Percentiles rank a stretch among this genome's conserved stretches.
phyloP scores from a whole-genome alignment of 2,113 vertebrate species.

The Thalassoma bifasciatum region DNA sequence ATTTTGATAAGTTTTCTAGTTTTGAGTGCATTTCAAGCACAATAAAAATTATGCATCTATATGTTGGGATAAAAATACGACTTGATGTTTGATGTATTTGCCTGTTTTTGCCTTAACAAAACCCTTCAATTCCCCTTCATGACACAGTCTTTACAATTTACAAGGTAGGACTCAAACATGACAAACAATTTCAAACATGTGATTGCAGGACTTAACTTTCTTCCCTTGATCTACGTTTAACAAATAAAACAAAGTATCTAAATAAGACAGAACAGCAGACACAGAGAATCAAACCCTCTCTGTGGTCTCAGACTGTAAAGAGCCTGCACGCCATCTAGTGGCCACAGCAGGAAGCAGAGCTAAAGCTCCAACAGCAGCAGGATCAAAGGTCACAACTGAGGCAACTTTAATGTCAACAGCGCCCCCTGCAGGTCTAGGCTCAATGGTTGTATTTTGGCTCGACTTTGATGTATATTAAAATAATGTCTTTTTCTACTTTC shows the following conservation, averaged over 20 bases:
- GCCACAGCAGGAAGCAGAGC: constrained; percentile 26
- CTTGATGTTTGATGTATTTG: neutral
- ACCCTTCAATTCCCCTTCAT: too few species aligned
- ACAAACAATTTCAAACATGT: neutral
- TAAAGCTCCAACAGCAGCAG: neutral
- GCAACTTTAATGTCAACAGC: constrained; percentile 61
- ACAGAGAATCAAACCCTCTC: neutral
- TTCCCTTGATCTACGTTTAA: neutral
- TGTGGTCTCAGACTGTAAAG: constrained; percentile 30
- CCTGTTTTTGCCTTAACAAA: too few species aligned
- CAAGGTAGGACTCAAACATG: neutral
- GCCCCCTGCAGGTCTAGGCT: constrained; percentile 62
- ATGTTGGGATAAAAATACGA: neutral
- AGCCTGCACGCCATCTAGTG: constrained; percentile 79
- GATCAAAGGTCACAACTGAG: constrained; percentile 46
- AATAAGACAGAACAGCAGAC: constrained; percentile 25
- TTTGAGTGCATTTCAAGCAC: neutral
- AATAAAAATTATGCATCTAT: neutral
- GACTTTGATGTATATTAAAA: neutral
- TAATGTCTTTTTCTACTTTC: neutral
- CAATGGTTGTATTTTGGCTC: neutral
- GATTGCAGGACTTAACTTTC: neutral
- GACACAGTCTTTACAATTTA: too few species aligned
- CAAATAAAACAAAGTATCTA: too few species aligned
- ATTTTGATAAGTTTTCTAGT: neutral